Evolutionary conservation across 2,113 vertebrate species (phyloP), one percentile per base, ranked within the genome.

Genomic region (Grallaria varia): DNA sequence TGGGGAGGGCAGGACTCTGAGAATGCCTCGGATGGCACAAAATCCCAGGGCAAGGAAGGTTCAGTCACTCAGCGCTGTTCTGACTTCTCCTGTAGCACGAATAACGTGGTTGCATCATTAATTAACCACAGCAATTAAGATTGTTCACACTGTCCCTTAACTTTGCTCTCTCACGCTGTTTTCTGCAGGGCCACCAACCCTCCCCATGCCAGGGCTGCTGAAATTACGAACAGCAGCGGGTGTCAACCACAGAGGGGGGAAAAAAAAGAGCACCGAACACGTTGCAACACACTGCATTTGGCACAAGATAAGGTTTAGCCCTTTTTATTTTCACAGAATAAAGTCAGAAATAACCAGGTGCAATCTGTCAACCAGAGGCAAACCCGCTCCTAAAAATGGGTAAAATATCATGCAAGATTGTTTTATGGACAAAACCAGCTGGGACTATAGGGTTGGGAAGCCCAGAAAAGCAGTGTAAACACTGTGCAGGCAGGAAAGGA

Each of bases 341-440:
- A 80, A 69, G 31, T 53, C 59, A 81, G 87, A 94, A 87, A 71
- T 31, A 81, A 94, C 64, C 89, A 95, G 95, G 91, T 97, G 94
- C 53, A 52, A 31, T 12, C 47, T 25, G 75, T 74, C 35, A 60
- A 31, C 14, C 44, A 2, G 2, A 60, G 67, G 37, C 45, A 91
- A 82, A 75, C 2, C 10, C 42, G 5, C 12, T 14, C 3, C 1
- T 50, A 25, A 50, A 14, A 50, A 13, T 50, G 22, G 83, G 9
- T 35, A 16, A 55, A 67, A 35, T 14, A 40, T 37, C 19, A 5
- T 0, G 6, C 25, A 13, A 72, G 62, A 56, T 58, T 9, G 24
- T 44, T 63, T 79, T 21, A 33, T 6, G 73, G 90, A 25, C 17
- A 69, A 56, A 71, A 39, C 3, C 33, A 53, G 67, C 39, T 44